Evolutionary conservation across 2,797 vertebrate species (phyloP), one percentile per base, ranked within the genome.

Genomic region (Alcedo atthis): DNA sequence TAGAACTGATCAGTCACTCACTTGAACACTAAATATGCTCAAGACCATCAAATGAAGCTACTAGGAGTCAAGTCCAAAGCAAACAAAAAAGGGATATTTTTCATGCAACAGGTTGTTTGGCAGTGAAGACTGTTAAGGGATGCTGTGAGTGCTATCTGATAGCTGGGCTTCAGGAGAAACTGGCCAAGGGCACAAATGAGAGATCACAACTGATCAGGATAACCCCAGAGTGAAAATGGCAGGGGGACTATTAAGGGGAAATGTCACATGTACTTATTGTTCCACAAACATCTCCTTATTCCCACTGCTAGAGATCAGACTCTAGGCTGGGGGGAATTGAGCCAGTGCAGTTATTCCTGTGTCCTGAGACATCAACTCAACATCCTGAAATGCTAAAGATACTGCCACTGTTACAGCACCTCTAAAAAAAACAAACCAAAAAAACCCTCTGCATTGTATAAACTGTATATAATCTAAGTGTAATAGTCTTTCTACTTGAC

Each of bases 1-100:
- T 32, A 43, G 40, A 40, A 81, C 24, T 58, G 74, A 40, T 75
- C 42, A 55, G 37, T 71, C 42, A 32, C 18, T 67, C 13, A 21
- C 16, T 40, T 1, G 0, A 83, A 75, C 2, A 4, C 17, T 46
- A n/a, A 40, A 61, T 32, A 28, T 1, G 3, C 37, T 58, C 16
- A 18, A 70, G 24, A 64, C 12, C 20, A 46, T 57, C n/a, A 69
- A 26, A 51, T 3, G n/a, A 53, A 87, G 21, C 37, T 64, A 67
- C 42, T 12, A 57, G 86, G 25, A 75, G 12, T 28, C 28, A 68
- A n/a, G 22, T 26, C 77, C 32, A 71, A 58, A 71, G 19, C 30
- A 66, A 74, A 68, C 12, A 28, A 49, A 54, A 73, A 55, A 43
- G 5, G 6, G 22, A 2, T 42, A 10, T 61, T 85, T 16, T 66